Base-by-base conservation (phyloP, 2,888 invertebrate species). In the Andrena haemorrhoa region DNA sequence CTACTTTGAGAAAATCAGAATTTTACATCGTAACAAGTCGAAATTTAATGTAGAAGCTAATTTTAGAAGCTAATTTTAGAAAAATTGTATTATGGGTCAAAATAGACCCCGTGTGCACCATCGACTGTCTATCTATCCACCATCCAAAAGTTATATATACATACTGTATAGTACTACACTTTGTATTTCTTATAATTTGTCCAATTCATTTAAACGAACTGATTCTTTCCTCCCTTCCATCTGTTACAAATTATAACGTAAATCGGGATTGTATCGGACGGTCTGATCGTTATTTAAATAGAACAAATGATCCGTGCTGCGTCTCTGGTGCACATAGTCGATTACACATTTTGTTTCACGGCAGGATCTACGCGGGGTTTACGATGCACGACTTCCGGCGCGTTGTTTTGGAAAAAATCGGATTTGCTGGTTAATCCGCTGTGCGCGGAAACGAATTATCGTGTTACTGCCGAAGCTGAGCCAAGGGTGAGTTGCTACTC, bases 361-460 rank as follows among this genome's bases (percentile, higher is more conserved):
- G 68, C 58, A 29, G 56, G 60, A 82, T 87, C 53, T 70, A 23
- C 26, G 51, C 70, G 65, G 41, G 71, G 41, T 75, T 76, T 75
- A 70, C 72, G 76, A 68, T 71, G 83, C 65, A 64, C 88, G 81
- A 87, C 88, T 87, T 87, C 75, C 81, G 70, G 63, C 73, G 86
- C 86, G 86, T 83, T 86, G 86, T 86, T 86, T 86, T 66, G 83
- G 76, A 87, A 87, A 83, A 87, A 87, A 87, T 86, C 75, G 85
- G 85, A 87, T 86, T 83, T 70, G 60, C 75, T 71, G 78, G 74
- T 87, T 86, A 86, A 86, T 87, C 76, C 80, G 29, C 26, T 75
- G 71, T 56, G 85, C 80, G 72, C 75, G 80, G 60, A 75, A 83
- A 81, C 79, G 79, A 87, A 83, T 86, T 87, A 86, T 79, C 74